phyloP scores from a whole-genome alignment of 2,888 invertebrate species.

The Apodemia zela region DNA sequence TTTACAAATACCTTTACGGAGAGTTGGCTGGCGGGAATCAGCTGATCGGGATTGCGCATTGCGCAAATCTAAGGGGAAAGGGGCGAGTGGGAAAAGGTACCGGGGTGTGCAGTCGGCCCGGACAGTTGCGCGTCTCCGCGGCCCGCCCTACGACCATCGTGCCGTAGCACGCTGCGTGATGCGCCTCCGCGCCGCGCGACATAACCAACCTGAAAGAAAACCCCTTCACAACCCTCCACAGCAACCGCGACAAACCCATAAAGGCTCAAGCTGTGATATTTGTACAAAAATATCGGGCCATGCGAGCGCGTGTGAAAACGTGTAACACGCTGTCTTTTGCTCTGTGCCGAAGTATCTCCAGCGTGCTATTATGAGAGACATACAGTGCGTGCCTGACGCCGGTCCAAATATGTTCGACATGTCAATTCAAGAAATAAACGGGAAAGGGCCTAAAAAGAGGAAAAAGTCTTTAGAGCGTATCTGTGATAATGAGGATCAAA shows the following conservation, averaged over 20 bases:
- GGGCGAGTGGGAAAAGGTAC: conserved; percentile 39
- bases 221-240: conserved; percentile 28
- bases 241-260: conserved; percentile 33
- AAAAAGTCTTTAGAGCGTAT: conserved; percentile 72
- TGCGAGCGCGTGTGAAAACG: conserved; percentile 35
- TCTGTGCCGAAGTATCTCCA: conserved; percentile 39
- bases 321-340: conserved; percentile 33
- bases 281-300: conserved; percentile 42
- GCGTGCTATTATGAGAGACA: conserved; percentile 60
- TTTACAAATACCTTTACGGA: conserved; percentile 32
- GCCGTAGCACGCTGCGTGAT: conserved; percentile 40
- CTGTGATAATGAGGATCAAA: conserved; percentile 60
- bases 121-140: conserved; percentile 49
- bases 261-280: conserved; percentile 54
- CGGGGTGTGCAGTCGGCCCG: conserved; percentile 42
- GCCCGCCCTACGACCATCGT: conserved; percentile 43
- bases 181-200: conserved; percentile 38
- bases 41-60: conserved; percentile 78
- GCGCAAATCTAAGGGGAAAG: conserved; percentile 69
- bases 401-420: conserved; percentile 69
- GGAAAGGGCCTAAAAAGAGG: conserved; percentile 73
- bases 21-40: conserved; percentile 75
- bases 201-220: conserved; percentile 43
- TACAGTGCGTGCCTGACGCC: conserved; percentile 52
- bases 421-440: conserved; percentile 77